phyloP scores from a whole-genome alignment of 2,113 vertebrate species.

The Ellobius talpinus region DNA sequence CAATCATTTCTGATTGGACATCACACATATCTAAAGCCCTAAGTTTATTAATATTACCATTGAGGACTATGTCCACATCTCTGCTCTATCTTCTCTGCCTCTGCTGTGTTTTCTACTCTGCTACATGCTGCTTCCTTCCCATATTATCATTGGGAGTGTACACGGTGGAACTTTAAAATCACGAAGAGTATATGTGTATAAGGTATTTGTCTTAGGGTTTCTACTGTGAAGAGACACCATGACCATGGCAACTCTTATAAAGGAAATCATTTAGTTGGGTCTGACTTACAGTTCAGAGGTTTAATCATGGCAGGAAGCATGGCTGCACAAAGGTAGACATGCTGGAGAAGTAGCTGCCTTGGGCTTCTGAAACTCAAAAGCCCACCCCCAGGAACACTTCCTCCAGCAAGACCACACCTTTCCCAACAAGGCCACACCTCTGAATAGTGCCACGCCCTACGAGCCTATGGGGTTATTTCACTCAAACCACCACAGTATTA shows the following conservation, averaged over 20 bases:
- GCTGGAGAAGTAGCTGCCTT: neutral
- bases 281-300: neutral
- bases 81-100: no score
- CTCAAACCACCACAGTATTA: neutral
- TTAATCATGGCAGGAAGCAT: neutral
- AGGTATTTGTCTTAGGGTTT: neutral
- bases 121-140: neutral
- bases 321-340: neutral
- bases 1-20: neutral
- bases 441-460: neutral
- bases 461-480: neutral
- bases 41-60: neutral
- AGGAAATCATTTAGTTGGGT: neutral
- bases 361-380: neutral
- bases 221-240: neutral
- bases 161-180: neutral
- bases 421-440: neutral
- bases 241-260: neutral
- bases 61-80: no score
- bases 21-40: neutral
- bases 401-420: neutral
- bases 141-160: neutral
- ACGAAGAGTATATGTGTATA: neutral
- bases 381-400: neutral
- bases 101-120: neutral